Base-by-base conservation (phyloP, 2,797 vertebrate species). In the Oryzias dopingdopingensis region DNA sequence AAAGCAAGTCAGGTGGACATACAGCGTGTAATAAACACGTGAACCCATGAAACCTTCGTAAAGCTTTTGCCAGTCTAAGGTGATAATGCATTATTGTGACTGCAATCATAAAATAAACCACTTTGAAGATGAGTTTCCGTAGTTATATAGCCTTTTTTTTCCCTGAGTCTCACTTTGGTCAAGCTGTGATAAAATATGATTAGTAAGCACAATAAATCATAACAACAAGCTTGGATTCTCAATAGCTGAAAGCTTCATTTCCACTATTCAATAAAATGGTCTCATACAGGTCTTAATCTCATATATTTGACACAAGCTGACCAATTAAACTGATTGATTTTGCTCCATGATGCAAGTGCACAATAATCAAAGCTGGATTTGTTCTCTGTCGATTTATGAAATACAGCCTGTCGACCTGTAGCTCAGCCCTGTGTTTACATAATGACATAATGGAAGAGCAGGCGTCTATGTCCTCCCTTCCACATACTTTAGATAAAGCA, bases 391-490 rank as follows among this genome's bases (percentile, higher is more conserved):
- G 47, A 77, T 83, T 83, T 79, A 80, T 82, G 64, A 89, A 82
- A 81, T 75, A 70, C 68, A 55, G 67, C 79, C 73, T 18, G 80
- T 88, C 84, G 87, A 87, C 86, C 79, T 82, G 79, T 77, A 74
- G 74, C 74, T 72, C 56, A 73, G 82, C 68, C 69, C 29, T 29
- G 73, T 90, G 83, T 89, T 90, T 90, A 84, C 79, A 79, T 70
- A 87, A 86, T 88, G 89, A 90, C 84, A 86, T 87, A 89, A 89
- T 85, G 79, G 81, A 81, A 65, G 78, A 77, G 81, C 80, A 83
- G 83, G 77, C 77, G 72, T 79, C 77, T 67, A 57, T 66, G 76
- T 88, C 84, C 86, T 89, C 89, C 86, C 85, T 44, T 73, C 62
- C 67, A 78, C 86, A 89, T 89, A 89, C 65, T 87, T 90, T 59